These are phyloP conservation scores for Adineta ricciae DNA, from an alignment of 2,888 invertebrate genomes.

Conservation along the genomic window DNA sequence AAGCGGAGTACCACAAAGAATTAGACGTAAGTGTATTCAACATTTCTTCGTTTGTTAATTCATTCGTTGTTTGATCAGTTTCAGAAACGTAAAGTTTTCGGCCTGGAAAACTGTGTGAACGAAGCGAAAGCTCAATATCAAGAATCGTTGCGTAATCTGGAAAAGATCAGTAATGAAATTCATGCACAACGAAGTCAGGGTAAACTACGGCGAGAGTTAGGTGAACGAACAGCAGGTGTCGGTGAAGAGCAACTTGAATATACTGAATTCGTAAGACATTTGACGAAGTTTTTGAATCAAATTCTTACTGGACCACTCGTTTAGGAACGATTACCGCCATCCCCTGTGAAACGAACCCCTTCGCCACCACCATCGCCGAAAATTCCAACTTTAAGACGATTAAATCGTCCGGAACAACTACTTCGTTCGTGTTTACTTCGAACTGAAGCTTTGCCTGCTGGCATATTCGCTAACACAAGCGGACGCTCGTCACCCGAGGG, in stretches of 20 bases:
- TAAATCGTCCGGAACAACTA: background rate
- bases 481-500: background rate
- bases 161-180: constrained; percentile 33
- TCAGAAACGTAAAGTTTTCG: constrained; percentile 14
- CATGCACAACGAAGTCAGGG: constrained; percentile 22
- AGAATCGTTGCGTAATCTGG: constrained; percentile 27
- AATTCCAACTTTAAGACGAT: background rate
- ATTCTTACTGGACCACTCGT: too few species aligned
- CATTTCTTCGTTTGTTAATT: too few species aligned
- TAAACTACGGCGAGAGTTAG: background rate
- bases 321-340: background rate
- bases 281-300: background rate
- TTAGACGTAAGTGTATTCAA: too few species aligned
- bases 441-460: background rate
- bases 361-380: background rate
- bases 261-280: background rate
- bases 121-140: constrained; percentile 32
- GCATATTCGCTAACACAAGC: background rate
- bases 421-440: background rate
- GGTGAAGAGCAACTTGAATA: background rate
- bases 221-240: background rate
- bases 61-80: background rate
- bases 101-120: constrained; percentile 32
- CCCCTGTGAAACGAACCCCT: background rate
- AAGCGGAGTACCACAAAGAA: background rate